Percentiles rank a stretch among this genome's conserved stretches.
Evolutionary conservation across 2,888 invertebrate genomes (phyloP).

Genomic region (Thelaira solivaga): DNA sequence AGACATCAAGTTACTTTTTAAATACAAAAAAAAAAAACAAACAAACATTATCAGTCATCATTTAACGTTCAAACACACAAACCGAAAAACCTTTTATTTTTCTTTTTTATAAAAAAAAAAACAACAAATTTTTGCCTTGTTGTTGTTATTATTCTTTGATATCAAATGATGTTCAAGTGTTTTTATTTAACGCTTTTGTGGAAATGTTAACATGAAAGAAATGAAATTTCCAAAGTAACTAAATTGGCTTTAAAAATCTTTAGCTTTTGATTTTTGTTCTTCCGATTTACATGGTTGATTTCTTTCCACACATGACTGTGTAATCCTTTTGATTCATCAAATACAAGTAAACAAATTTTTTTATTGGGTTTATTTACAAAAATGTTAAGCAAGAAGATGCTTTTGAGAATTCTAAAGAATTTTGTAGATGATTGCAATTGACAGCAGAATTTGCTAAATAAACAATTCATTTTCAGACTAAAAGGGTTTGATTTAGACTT

Average conservation of each 20-base stretch:
- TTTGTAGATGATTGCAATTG: constrained; percentile 69
- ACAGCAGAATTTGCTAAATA: constrained; percentile 62
- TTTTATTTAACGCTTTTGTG: constrained; percentile 23
- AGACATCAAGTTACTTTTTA: constrained; percentile 43
- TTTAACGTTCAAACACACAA: neutral
- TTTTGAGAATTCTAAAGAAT: neutral
- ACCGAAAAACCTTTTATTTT: neutral
- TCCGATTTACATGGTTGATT: constrained; percentile 56
- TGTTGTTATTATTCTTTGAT: no score
- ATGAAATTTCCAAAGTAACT: constrained; percentile 28
- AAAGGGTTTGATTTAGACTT: constrained; percentile 9
- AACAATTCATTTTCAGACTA: neutral
- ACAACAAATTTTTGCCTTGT: neutral
- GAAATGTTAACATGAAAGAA: constrained; percentile 26
- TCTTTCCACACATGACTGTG: constrained; percentile 7
- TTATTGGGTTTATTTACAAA: constrained; percentile 12
- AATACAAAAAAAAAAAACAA: constrained; percentile 11
- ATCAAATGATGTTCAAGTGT: constrained; percentile 19
- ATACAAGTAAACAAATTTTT: neutral
- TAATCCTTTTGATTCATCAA: constrained; percentile 9
- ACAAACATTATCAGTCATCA: neutral
- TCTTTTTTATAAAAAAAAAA: constrained; percentile 4
- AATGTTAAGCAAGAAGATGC: constrained; percentile 15
- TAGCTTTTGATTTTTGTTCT: constrained; percentile 28
- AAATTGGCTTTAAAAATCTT: constrained; percentile 45